phyloP scores from a whole-genome alignment of 2,888 invertebrate species.

The Apodemia duryi region DNA sequence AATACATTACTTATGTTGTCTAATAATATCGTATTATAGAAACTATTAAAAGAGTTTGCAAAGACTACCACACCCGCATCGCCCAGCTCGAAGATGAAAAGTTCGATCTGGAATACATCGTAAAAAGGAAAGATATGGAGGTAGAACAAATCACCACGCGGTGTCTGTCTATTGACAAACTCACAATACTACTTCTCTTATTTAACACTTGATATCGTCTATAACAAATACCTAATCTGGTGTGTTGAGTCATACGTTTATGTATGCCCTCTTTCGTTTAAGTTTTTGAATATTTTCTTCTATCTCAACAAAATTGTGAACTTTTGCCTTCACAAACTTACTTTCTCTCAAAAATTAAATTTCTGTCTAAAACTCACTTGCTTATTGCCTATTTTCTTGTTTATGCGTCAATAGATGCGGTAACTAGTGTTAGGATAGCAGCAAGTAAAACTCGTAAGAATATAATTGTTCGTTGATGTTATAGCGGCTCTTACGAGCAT shows the following conservation, averaged over 20 bases:
- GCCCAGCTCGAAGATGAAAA: conserved; percentile 93
- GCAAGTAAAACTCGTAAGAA: conserved; percentile 38
- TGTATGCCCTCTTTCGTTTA: conserved; percentile 38
- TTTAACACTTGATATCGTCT: conserved; percentile 63
- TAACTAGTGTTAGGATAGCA: conserved; percentile 34
- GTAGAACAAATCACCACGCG: conserved; percentile 80
- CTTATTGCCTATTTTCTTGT: conserved; percentile 51
- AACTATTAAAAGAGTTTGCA: conserved; percentile 85
- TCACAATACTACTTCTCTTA: conserved; percentile 66
- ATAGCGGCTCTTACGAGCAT: conserved; percentile 84
- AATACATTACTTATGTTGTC: conserved; percentile 47
- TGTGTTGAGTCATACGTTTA: conserved; percentile 43
- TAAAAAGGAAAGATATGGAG: conserved; percentile 99
- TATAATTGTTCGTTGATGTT: conserved; percentile 74
- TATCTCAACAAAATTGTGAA: conserved; percentile 47
- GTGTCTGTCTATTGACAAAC: conserved; percentile 61
- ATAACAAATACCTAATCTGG: conserved; percentile 58
- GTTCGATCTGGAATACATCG: conserved; percentile 99
- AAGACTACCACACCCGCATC: conserved; percentile 94
- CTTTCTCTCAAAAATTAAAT: conserved; percentile 52
- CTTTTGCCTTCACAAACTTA: conserved; percentile 45
- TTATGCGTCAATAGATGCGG: conserved; percentile 38
- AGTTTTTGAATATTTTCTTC: conserved; percentile 57
- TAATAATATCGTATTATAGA: conserved; percentile 81
- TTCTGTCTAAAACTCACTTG: conserved; percentile 57